A percentile compares a stretch with the other conserved stretches of the same genome.
phyloP scores from a whole-genome alignment of 2,113 vertebrate species.

The Datnioides undecimradiatus region DNA sequence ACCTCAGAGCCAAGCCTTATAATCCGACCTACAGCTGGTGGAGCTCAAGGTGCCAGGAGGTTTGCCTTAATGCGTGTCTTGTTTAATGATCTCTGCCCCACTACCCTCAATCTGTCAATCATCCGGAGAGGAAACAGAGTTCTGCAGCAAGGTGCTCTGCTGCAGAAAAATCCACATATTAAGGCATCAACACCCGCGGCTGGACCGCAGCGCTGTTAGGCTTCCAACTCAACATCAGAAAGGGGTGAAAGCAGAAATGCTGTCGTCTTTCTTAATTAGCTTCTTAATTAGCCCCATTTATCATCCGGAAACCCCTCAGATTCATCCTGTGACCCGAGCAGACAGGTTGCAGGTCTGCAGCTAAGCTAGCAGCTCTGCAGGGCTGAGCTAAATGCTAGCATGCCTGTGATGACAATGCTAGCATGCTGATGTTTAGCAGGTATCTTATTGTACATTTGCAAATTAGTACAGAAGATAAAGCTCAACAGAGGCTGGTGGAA shows the following conservation, averaged over 20 bases:
- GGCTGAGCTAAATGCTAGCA: background rate
- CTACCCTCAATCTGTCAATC: slow-evolving; percentile 78
- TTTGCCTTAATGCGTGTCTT: slow-evolving; percentile 43
- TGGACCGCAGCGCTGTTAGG: background rate
- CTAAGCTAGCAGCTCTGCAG: no score
- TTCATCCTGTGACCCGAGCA: background rate
- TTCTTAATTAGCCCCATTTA: background rate
- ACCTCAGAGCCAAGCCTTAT: slow-evolving; percentile 32
- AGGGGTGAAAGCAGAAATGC: background rate
- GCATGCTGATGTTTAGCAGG: no score
- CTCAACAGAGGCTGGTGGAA: no score
- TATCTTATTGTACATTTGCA: no score
- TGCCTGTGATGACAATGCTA: background rate
- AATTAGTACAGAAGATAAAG: no score
- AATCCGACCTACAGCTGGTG: slow-evolving; percentile 67
- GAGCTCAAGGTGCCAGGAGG: slow-evolving; percentile 56
- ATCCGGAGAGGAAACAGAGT: background rate
- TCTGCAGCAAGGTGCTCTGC: background rate
- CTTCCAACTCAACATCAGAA: background rate
- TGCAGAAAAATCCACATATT: background rate
- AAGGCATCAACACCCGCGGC: background rate
- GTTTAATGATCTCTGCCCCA: slow-evolving; percentile 68
- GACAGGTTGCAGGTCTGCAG: no score
- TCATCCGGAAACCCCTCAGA: background rate
- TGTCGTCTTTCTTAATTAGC: background rate